Evolutionary conservation across 1,140 invertebrate genomes (phyloP), one percentile per base, ranked within the genome.

Genomic region (Catajapyx aquilonaris): DNA sequence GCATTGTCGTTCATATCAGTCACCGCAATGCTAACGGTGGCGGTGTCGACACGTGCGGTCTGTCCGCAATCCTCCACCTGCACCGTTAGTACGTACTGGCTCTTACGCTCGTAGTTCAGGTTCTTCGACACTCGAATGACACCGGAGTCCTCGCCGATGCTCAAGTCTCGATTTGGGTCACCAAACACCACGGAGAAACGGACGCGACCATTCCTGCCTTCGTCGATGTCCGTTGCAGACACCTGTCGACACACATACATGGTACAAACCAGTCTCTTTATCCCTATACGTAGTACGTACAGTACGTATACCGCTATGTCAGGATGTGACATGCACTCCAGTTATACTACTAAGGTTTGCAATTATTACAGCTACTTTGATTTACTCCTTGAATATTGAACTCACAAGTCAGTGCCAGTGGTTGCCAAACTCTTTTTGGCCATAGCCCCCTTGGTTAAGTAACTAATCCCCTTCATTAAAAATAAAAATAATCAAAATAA

Each of bases 1-100:
- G 81, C 71, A 51, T 90, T 90, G 59, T 97, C 91, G 57, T 96
- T 95, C 44, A 95, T 79, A 59, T 96, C 90, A 18, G 76, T 68
- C 3, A 98, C 71, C 4, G 47, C 51, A 34, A 73, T 61, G 18
- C 51, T 48, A 16, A 70, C 62, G 21, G 57, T 57, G 4, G 64
- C 21, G 34, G 0, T 41, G 49, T 34, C 64, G 64, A 11, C 68
- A 71, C 23, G 46, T 44, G 45, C 72, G 21, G 45, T 66, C 34
- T 67, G 64, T 1, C 80, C 81, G 50, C 77, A 83, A 54, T 93
- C 87, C 56, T 94, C 85, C 0, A 81, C 87, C 37, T 72, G 72
- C 5, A 96, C 73, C 0, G 69, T 80, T 38, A 96, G 55, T 15
- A 73, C 58, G 49, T 94, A 94, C 4, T 73, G 69, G 11, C 73